These are phyloP conservation scores for Chrysoperla carnea DNA, from an alignment of 1,140 invertebrate genomes.

Conservation along the genomic window DNA sequence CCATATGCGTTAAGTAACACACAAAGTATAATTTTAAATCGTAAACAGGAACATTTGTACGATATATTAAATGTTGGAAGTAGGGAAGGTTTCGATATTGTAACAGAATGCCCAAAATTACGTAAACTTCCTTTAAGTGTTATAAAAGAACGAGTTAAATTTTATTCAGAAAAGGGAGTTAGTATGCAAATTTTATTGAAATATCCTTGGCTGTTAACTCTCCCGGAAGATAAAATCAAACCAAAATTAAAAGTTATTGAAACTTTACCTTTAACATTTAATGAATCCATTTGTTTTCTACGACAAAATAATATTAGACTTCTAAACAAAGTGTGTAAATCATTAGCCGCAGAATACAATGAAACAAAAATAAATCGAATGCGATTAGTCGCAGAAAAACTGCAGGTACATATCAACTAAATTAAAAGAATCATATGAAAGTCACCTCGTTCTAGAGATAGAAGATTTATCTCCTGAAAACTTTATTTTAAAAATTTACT, in stretches of 20 bases:
- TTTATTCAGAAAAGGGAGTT: conserved; percentile 8
- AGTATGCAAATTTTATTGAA: conserved; percentile 7
- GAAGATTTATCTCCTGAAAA: too few species aligned
- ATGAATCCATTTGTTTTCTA: background rate
- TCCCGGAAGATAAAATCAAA: conserved; percentile 2
- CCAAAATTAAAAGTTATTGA: conserved; percentile 11
- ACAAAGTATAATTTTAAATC: too few species aligned
- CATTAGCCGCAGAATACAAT: conserved; percentile 2
- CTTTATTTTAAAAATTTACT: too few species aligned
- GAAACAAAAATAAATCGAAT: conserved; percentile 7
- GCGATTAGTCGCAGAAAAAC: conserved; percentile 8
- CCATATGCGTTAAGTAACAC: too few species aligned
- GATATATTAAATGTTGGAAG: too few species aligned
- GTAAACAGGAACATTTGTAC: too few species aligned
- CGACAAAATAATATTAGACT: background rate
- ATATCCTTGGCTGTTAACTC: conserved; percentile 12
- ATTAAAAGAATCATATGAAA: too few species aligned
- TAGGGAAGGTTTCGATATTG: conserved; percentile 6
- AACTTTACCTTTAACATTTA: conserved; percentile 7
- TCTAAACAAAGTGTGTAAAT: background rate
- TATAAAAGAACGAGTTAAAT: conserved; percentile 9
- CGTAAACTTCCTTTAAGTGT: conserved; percentile 1
- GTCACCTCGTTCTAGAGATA: too few species aligned
- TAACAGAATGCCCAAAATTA: conserved; percentile 6
- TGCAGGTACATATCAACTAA: too few species aligned